Base-by-base conservation (phyloP, 2,797 vertebrate species). In the Macroramphosus scolopax region DNA sequence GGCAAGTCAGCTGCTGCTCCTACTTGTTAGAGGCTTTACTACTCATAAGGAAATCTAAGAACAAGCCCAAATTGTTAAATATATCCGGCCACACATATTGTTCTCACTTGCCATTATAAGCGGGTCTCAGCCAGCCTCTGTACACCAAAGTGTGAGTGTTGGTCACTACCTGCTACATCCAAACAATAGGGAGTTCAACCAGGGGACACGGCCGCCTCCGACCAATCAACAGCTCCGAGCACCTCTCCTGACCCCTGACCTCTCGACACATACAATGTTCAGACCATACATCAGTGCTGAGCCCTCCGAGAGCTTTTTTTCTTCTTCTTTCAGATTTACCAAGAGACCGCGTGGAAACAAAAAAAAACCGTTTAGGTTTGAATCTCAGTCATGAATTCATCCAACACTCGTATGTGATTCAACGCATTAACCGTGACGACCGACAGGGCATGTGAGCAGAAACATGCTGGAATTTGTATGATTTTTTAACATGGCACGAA, bases 151-250 rank as follows among this genome's bases (percentile, higher is more conserved):
- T 84, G 81, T 68, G 78, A 72, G 78, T 75, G 81, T 80, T 82
- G 83, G 81, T 83, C 84, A 76, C 81, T 88, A 89, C 87, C 85
- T 89, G 87, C 79, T 83, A 68, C 75, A 77, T 82, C 75, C 72
- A 83, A 87, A 87, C 85, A 93, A 88, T 88, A 78, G 80, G 70
- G 92, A 84, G 96, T 96, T 98, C 95, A 97, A 67, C 65, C 64
- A 92, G 83, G 89, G 96, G 95, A 92, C 96, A 97, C 84, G 81
- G 88, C 85, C 78, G 84, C 86, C 90, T 90, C 91, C 91, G 88
- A 89, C 92, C 92, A 94, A 96, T 98, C 95, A 93, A 87, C 88
- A 88, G 75, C 91, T 89, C 68, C 6, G 65, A 87, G 82, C 78
- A 87, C 86, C 87, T 76, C 71, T 78, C 30, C 74, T 83, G 85